Evolutionary conservation across 2,888 invertebrate genomes (phyloP).

Genomic region (Coremacera marginata): DNA sequence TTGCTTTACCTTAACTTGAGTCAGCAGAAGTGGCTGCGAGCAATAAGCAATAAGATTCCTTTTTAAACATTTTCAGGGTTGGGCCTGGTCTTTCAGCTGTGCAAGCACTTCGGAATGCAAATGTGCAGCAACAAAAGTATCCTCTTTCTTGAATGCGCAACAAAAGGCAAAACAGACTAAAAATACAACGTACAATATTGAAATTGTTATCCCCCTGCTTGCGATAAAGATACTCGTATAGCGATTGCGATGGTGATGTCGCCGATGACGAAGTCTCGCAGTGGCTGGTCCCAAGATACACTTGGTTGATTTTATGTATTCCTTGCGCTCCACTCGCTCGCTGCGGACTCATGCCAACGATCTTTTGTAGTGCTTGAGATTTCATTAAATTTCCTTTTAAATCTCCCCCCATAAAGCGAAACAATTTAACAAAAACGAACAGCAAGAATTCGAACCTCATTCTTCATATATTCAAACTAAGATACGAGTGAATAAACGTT

Average conservation of each 20-base stretch:
- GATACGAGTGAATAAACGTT: not conserved
- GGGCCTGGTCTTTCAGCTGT: constrained; percentile 14
- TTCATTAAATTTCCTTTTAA: not conserved
- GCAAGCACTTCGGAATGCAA: constrained; percentile 36
- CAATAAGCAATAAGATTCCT: too few relatives aligned
- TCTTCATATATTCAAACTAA: not conserved
- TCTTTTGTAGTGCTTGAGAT: constrained; percentile 1
- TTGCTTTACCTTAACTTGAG: too few relatives aligned
- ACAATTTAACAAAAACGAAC: not conserved
- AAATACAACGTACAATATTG: not conserved
- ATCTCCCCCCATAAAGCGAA: not conserved
- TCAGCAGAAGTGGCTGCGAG: too few relatives aligned
- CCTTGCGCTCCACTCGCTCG: constrained; percentile 13
- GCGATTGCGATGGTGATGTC: not conserved
- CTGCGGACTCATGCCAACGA: constrained; percentile 1
- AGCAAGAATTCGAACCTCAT: not conserved
- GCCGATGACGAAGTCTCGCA: not conserved
- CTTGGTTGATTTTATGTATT: constrained; percentile 19
- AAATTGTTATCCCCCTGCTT: not conserved
- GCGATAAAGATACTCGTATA: not conserved
- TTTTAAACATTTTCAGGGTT: constrained; percentile 16
- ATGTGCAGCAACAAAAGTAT: constrained; percentile 25
- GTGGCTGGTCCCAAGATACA: not conserved
- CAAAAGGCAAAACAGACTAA: not conserved
- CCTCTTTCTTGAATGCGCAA: constrained; percentile 25